Base-by-base conservation (phyloP, 2,113 vertebrate species). In the Bufo gargarizans region DNA sequence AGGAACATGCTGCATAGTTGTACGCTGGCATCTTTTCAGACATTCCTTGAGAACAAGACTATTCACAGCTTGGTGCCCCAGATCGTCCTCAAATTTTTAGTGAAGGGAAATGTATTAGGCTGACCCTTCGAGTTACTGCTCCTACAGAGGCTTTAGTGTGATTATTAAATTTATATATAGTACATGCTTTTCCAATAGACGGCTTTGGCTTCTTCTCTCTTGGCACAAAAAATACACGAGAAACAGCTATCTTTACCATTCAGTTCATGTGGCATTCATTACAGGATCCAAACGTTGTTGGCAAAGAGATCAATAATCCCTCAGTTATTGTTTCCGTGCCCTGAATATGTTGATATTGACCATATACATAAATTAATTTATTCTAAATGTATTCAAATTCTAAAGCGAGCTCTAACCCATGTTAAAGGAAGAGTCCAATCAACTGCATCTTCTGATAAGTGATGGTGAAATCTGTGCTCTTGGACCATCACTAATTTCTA, bases 1-100 rank as follows among this genome's bases (percentile, higher is more conserved):
- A 77, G 84, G 69, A 76, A 61, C 84, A 59, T 55, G 22, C 53
- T 56, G 67, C 50, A 72, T 71, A 71, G 63, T 50, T 74, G 22
- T 22, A 50, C 65, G 33, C 47, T 86, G 72, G 84, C 85, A 22
- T 67, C 49, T 22, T 33, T 65, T 67, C 45, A 67, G n/a, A 6
- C 59, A 50, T 78, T 65, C 71, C 85, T 87, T 53, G 61, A 79
- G 74, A 58, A 49, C 58, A 61, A 63, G 72, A 43, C 84, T 77
- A 63, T 77, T 86, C 77, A 53, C 58, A 58, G 55, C 43, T 49
- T 49, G 53, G 20, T 20, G 50, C 71, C 33, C 84, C 50, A 71
- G 53, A 56, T 85, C 69, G 55, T 72, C 53, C 19, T 85, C 55
- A 47, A 20, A 10, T 61, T 47, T 77, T 43, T 59, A 4, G 16